Percentiles rank a stretch among this genome's conserved stretches.
phyloP scores from a whole-genome alignment of 2,888 invertebrate species.

The Epirrhoe tristata region DNA sequence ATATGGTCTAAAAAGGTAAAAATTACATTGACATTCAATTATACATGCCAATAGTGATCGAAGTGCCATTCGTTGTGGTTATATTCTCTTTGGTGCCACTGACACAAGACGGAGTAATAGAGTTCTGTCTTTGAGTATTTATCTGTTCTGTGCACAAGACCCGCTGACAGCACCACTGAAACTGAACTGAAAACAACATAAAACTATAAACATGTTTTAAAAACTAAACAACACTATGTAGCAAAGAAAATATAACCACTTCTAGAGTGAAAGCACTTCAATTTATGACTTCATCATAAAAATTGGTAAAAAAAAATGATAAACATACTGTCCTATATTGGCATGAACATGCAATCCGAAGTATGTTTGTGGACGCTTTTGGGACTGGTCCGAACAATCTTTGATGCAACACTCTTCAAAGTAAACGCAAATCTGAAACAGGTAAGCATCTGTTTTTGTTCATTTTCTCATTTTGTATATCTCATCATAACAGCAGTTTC shows the following conservation, averaged over 20 bases:
- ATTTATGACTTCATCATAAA: not conserved
- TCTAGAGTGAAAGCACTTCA: not conserved
- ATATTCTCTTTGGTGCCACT: no score
- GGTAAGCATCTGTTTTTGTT: slow-evolving; percentile 46
- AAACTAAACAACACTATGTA: slow-evolving; percentile 12
- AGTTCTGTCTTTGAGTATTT: no score
- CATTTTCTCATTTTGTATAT: slow-evolving; percentile 1
- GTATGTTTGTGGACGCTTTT: slow-evolving; percentile 81
- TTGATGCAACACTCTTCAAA: slow-evolving; percentile 84
- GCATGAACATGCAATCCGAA: slow-evolving; percentile 80
- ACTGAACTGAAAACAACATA: no score
- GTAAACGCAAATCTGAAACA: slow-evolving; percentile 83
- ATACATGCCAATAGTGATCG: no score
- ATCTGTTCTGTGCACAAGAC: no score
- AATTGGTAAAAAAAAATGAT: slow-evolving; percentile 58
- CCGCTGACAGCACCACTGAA: no score
- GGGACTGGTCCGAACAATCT: slow-evolving; percentile 79
- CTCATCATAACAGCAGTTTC: not conserved
- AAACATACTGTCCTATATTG: slow-evolving; percentile 74
- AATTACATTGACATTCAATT: no score
- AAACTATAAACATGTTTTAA: not conserved
- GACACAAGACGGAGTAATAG: no score
- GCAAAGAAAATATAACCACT: no score
- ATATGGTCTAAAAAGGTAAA: no score
- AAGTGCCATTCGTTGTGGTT: no score